Evolutionary conservation across 1,140 invertebrate species (phyloP).

Genomic region (Aricia agestis): DNA sequence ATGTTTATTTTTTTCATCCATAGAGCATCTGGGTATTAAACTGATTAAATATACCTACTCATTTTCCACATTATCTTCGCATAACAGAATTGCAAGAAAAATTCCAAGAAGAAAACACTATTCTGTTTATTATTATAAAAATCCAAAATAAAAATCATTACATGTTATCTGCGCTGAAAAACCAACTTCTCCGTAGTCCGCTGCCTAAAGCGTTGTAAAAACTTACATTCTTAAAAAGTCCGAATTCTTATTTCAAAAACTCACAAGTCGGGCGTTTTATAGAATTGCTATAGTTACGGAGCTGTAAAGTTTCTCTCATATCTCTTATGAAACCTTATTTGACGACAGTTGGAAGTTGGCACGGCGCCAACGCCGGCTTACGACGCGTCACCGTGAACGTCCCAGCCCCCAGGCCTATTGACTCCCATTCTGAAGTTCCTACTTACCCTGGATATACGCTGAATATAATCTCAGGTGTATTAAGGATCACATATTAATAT

Average conservation of each 20-base stretch:
- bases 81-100: no score
- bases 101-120: no score
- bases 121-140: no score
- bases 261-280: neutral
- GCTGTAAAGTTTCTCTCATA: neutral
- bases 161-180: no score
- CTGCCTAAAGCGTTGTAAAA: slow-evolving; percentile 3
- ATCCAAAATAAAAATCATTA: no score
- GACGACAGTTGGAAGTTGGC: slow-evolving; percentile 18
- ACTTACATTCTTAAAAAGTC: neutral
- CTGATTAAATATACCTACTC: no score
- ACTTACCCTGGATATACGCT: slow-evolving; percentile 15
- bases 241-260: neutral
- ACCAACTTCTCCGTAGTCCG: no score
- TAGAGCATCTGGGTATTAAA: no score
- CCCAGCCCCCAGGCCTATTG: slow-evolving; percentile 23
- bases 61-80: no score
- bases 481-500: no score
- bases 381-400: slow-evolving; percentile 10
- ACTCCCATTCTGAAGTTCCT: slow-evolving; percentile 28
- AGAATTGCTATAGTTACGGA: neutral
- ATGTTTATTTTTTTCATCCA: no score
- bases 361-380: slow-evolving; percentile 15
- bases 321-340: slow-evolving; percentile 8
- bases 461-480: neutral